Evolutionary conservation across 1,140 invertebrate genomes (phyloP), one percentile per base, ranked within the genome.

Genomic region (Chironomus striatipennis): DNA sequence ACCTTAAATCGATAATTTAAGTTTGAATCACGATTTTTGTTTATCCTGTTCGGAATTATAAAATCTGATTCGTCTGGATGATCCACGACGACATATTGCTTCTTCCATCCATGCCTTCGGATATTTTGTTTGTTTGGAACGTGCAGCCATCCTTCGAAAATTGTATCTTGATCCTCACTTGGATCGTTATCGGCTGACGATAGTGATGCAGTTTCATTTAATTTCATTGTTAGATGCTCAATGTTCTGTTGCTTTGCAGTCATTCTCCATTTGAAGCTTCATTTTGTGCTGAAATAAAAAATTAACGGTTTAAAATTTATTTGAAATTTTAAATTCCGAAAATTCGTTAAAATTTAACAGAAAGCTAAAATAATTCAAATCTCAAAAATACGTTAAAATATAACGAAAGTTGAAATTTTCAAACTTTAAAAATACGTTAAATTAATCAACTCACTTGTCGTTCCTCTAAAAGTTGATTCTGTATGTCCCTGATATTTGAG

Each of bases 51-150:
- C 96, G 21, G 90, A 91, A 84, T 98, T 97, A 80, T 98, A 99
- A 85, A 99, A 99, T 72, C 98, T 94, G 74, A 99, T 97, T 84
- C 98, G 98, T 79, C 94, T 92, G 75, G 94, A 97, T 17, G 95
- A 97, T 15, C n/a, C n/a, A 98, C 96, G 21, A 98, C 96, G 6
- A 98, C 95, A 83, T 95, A 98, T 83, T 98, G 96, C 78, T 95
- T 96, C 83, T 93, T 94, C 97, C 97, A 99, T 34, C 95, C 96
- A 83, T 98, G 95, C 74, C 95, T 87, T 75, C 93, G 90, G 75
- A 97, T 97, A 81, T 98, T 98, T 82, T 96, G 93, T 81, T 97
- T 97, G 78, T 93, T 95, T 24, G 97, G 97, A 77, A 98, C 90
- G 70, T 93, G 95, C 9, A 99, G 85, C 95, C 96, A 98, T 70